A percentile compares a stretch with the other conserved stretches of the same genome.
phyloP scores from a whole-genome alignment of 2,888 invertebrate species.

The Taenaris catops region DNA sequence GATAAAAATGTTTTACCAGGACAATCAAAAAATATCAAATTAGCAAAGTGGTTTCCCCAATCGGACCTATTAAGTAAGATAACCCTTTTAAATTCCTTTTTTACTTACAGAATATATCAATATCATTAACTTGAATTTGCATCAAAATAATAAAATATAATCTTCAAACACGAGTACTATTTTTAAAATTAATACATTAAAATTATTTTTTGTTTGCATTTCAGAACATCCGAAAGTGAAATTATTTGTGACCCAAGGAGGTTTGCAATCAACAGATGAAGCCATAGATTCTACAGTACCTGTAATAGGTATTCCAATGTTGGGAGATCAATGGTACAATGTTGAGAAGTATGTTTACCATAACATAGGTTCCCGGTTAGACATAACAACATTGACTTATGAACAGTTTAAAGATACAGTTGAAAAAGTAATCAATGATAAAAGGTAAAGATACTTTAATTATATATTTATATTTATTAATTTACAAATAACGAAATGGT shows the following conservation, averaged over 20 bases:
- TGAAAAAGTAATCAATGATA: slow-evolving; percentile 27
- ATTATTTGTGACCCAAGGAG: slow-evolving; percentile 54
- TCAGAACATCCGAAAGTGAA: slow-evolving; percentile 58
- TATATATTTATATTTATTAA: no score
- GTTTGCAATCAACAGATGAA: slow-evolving; percentile 59
- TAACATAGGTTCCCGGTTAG: slow-evolving; percentile 40
- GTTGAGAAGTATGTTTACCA: slow-evolving; percentile 36
- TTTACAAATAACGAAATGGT: no score
- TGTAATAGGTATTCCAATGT: slow-evolving; percentile 49
- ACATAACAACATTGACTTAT: slow-evolving; percentile 34
- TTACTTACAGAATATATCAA: no score
- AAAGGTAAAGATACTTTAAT: no score
- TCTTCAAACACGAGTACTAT: no score
- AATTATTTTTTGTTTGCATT: no score
- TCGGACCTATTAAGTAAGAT: slow-evolving; percentile 29
- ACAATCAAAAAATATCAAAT: slow-evolving; percentile 33
- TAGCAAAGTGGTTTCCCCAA: slow-evolving; percentile 33
- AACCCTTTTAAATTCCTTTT: background rate
- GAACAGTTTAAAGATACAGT: slow-evolving; percentile 33
- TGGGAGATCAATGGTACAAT: slow-evolving; percentile 54
- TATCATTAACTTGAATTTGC: no score
- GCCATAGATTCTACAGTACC: slow-evolving; percentile 52
- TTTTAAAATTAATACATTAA: no score
- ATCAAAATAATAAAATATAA: background rate
- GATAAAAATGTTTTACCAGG: slow-evolving; percentile 35